Evolutionary conservation across 2,113 vertebrate species (phyloP).

Genomic region (Crotalus viridis): DNA sequence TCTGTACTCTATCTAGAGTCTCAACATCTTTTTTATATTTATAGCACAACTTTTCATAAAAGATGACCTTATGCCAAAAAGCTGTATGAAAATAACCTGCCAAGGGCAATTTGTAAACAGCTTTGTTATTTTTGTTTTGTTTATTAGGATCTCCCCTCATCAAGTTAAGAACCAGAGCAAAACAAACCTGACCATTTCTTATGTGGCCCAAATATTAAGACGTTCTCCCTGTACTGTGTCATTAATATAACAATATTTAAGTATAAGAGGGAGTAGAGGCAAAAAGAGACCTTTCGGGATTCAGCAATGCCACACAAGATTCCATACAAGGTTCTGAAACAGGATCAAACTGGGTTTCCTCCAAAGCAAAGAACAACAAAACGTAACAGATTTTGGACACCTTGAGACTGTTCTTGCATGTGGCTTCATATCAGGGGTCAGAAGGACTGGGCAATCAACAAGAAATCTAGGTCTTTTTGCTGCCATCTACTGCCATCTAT

Average conservation of each 20-base stretch:
- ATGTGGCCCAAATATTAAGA: background rate
- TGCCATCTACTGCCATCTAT: background rate
- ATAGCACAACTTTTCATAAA: slow-evolving; percentile 21
- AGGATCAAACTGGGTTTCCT: background rate
- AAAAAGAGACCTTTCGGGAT: background rate
- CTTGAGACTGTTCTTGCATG: background rate
- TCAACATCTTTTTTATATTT: background rate
- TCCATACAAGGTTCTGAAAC: background rate
- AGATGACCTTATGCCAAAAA: background rate
- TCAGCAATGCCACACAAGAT: background rate
- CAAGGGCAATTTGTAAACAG: slow-evolving; percentile 17
- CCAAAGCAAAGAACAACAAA: background rate
- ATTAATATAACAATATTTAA: background rate
- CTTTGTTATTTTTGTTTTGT: background rate
- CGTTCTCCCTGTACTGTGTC: background rate
- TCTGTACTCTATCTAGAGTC: too few species aligned
- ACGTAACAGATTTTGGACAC: background rate
- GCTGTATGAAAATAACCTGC: slow-evolving; percentile 16
- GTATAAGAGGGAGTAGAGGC: background rate
- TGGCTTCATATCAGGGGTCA: background rate
- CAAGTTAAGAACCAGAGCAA: background rate
- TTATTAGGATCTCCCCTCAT: background rate
- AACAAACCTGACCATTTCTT: background rate
- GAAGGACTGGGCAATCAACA: background rate
- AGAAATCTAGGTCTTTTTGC: background rate